Base-by-base conservation (phyloP, 92 coral and sea anemone genomes). In the Pocillopora grandis region DNA sequence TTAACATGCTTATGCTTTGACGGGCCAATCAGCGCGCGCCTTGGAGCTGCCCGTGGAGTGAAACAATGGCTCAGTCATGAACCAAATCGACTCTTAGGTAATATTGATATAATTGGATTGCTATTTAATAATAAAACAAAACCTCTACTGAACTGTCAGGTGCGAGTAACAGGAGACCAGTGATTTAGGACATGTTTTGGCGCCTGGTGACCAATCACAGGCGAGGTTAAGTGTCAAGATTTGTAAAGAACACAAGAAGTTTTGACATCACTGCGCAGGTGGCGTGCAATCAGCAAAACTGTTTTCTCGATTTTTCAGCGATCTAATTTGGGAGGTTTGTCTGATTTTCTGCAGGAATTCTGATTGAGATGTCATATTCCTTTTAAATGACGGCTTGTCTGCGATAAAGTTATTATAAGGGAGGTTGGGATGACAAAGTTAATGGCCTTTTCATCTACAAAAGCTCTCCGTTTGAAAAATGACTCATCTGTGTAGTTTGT, bases 81-180 rank as follows among this genome's bases (percentile, higher is more conserved):
- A 82, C 95, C 95, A 91, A 86, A 92, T 66, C 92, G 93, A 89
- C 94, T 94, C 98, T 94, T 92, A 92, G 98, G 98, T 94, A 94
- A 94, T 94, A 94, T 92, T 94, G 98, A 94, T 94, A 94, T 94
- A 94, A 94, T 87, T 92, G 93, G 98, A 92, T 92, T 67, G 95
- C 95, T 94, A 94, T 94, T 94, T 94, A 94, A 94, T 94, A 94
- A 94, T 94, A 94, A 94, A 94, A 92, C 90, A 92, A 79, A 89
- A 81, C 91, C 88, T 89, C 91, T 79, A 71, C 89, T 86, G 89
- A 83, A 80, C 87, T 56, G 72, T 91, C 92, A 81, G 85, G 87
- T 88, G 57, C 65, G 60, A 66, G 83, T 62, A 80, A 88, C 76
- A 86, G 75, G 63, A 82, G 85, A 74, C 86, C 95, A 89, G 79